Percentiles rank a stretch among this genome's conserved stretches.
Conservation (phyloP, 1,140 invertebrate genomes). For the Nixonia krombeini region DNA sequence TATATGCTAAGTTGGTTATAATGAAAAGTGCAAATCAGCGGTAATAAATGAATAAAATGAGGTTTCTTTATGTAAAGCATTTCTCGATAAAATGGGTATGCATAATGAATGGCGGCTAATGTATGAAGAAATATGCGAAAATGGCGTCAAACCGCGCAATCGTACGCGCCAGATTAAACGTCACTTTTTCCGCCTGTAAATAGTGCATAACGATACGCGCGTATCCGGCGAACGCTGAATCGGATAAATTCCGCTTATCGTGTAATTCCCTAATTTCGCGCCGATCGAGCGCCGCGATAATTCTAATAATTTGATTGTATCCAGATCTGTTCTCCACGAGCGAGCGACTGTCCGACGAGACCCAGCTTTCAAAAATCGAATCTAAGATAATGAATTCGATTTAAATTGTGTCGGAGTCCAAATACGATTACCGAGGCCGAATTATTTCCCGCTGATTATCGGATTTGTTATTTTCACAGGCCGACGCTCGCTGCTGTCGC, state of each 20-base stretch:
- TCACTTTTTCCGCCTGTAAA: background rate
- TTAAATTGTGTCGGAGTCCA: background rate
- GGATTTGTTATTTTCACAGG: too few relatives aligned
- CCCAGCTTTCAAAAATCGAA: background rate
- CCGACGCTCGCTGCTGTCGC: too few relatives aligned
- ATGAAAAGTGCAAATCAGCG: too few relatives aligned
- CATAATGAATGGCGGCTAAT: too few relatives aligned
- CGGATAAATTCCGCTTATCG: background rate
- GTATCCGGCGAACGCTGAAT: background rate
- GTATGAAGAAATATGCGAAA: slow-evolving; percentile 6
- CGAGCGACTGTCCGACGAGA: background rate
- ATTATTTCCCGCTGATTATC: background rate
- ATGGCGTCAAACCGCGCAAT: background rate
- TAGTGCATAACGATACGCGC: slow-evolving; percentile 2
- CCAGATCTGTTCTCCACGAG: background rate
- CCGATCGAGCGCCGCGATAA: background rate
- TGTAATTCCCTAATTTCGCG: too few relatives aligned
- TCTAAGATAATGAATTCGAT: background rate
- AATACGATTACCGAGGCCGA: background rate
- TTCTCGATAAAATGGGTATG: too few relatives aligned
- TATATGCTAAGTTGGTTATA: too few relatives aligned
- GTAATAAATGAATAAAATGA: too few relatives aligned
- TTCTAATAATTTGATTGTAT: background rate
- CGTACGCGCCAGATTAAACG: background rate
- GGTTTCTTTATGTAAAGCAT: too few relatives aligned